Percentiles rank a stretch among this genome's conserved stretches.
Evolutionary conservation across 1,140 invertebrate genomes (phyloP).

Genomic region (Calliopsis andreniformis): DNA sequence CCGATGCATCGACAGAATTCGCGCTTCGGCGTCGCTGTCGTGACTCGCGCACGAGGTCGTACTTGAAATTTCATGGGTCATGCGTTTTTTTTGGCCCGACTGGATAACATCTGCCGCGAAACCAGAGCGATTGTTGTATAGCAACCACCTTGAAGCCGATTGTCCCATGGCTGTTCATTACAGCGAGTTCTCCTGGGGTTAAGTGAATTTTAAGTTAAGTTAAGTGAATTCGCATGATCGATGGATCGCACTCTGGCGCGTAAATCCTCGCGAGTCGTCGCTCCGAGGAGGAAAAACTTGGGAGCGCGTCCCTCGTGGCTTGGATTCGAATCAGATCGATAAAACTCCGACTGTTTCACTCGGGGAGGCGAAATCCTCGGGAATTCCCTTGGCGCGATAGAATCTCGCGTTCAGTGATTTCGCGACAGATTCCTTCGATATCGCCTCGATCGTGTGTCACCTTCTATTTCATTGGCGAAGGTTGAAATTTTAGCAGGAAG

Average conservation of each 20-base stretch:
- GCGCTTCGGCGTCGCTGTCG: not conserved
- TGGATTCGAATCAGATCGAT: constrained; percentile 63
- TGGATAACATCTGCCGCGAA: constrained; percentile 35
- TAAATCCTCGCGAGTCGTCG: not conserved
- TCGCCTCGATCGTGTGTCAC: too few relatives aligned
- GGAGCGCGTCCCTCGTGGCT: constrained; percentile 27
- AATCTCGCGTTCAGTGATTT: too few relatives aligned
- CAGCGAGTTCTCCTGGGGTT: too few relatives aligned
- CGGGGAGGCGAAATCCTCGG: constrained; percentile 46
- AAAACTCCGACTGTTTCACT: constrained; percentile 47
- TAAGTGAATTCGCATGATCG: not conserved
- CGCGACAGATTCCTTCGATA: too few relatives aligned
- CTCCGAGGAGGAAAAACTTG: constrained; percentile 31
- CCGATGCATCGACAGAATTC: constrained; percentile 17
- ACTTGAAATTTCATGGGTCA: constrained; percentile 50
- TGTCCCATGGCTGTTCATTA: not conserved
- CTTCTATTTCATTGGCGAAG: too few relatives aligned
- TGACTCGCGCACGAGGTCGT: constrained; percentile 33
- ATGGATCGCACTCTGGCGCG: not conserved
- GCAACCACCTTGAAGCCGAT: constrained; percentile 15
- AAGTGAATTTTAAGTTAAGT: too few relatives aligned
- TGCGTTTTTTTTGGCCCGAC: constrained; percentile 19
- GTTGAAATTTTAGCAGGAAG: too few relatives aligned
- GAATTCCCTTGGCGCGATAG: constrained; percentile 17
- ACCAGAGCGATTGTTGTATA: constrained; percentile 18